Base-by-base conservation (phyloP, 2,888 invertebrate genomes). In the Glaucopsyche alexis region DNA sequence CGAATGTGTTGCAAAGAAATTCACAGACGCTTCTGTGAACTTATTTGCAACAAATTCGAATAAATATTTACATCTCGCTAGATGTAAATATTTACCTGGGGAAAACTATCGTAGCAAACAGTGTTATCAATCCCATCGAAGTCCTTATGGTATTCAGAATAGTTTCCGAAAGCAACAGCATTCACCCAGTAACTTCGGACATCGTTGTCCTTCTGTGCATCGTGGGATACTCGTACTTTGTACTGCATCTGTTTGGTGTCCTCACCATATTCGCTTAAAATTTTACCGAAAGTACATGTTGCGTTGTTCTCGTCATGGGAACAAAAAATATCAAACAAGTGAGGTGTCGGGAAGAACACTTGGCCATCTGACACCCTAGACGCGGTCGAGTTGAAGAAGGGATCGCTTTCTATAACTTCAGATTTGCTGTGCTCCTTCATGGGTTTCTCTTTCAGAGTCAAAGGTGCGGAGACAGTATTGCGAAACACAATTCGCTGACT, bases 271-370 rank as follows among this genome's bases (percentile, higher is more conserved):
- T 92, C 81, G 78, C 82, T 75, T 78, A 86, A 77, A 78, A 86
- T 81, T 78, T 83, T 83, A 79, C 91, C 84, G 79, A 90, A 83
- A 83, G 79, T 71, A 87, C 94, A 85, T 81, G 89, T 79, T 74
- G 87, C 78, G 88, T 90, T 89, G 0, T 83, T 84, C 0, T 90
- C 82, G 67, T 85, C 85, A 71, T 89, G 80, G 16, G 78, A 80
- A 81, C 93, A 84, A 78, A 87, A 81, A 78, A 90, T 79, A 81
- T 88, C 77, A 84, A 91, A 95, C 16, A 95, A 81, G 40, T 91
- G 89, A 7, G 93, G 91, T 0, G 95, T 91, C 2, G 96, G 96
- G 80, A 96, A 96, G 84, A 94, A 96, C 76, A 94, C 89, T 73
- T 89, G 84, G 55, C 85, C 87, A 49, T 91, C 89, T 0, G 94